Conservation (phyloP, 1,140 invertebrate species). For the Ostrea denselamellosa region DNA sequence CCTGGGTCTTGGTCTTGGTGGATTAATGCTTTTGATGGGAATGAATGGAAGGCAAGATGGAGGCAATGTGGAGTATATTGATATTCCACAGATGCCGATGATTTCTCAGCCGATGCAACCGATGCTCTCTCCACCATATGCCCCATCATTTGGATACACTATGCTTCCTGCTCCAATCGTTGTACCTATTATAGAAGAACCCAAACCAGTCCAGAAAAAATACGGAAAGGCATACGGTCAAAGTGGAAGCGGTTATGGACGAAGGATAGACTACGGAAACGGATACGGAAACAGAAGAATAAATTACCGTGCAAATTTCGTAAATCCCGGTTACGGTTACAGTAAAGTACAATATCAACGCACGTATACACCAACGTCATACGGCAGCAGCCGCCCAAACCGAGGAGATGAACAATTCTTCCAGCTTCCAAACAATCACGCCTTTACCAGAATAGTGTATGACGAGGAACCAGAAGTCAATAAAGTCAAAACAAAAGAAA, state of each 20-base stretch:
- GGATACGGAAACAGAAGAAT: neutral
- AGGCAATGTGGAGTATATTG: neutral
- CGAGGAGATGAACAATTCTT: slow-evolving; percentile 26
- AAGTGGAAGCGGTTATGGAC: neutral
- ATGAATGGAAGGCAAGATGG: neutral
- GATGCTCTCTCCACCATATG: neutral
- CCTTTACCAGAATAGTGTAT: neutral
- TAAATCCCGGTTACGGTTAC: neutral
- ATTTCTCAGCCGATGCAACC: slow-evolving; percentile 16
- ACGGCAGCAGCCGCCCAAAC: neutral
- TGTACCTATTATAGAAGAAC: neutral
- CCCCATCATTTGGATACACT: neutral
- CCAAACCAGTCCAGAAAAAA: neutral
- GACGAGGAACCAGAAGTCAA: slow-evolving; percentile 38
- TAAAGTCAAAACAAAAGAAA: neutral
- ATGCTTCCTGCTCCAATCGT: neutral
- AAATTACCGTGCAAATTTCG: neutral
- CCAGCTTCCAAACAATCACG: slow-evolving; percentile 26
- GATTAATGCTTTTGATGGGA: neutral
- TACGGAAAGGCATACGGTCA: slow-evolving; percentile 1
- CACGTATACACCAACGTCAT: neutral
- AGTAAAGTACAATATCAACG: slow-evolving; percentile 8
- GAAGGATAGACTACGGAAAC: neutral
- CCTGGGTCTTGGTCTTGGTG: slow-evolving; percentile 24
- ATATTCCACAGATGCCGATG: slow-evolving; percentile 2